A percentile compares a stretch with the other conserved stretches of the same genome.
These are phyloP conservation scores for Sparidentex hasta DNA, from an alignment of 2,797 vertebrate species.

Conservation along the genomic window DNA sequence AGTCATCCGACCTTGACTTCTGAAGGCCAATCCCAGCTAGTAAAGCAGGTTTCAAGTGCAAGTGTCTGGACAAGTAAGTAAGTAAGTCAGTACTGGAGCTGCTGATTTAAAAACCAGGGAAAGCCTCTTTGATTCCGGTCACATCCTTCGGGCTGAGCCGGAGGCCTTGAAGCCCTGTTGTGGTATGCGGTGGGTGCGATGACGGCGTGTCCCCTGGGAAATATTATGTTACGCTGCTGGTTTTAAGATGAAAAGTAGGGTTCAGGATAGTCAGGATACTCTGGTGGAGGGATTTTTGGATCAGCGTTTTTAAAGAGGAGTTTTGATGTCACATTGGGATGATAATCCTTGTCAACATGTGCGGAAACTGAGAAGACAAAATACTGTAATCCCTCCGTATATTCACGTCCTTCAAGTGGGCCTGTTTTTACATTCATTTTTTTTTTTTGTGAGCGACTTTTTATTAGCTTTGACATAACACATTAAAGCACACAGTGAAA, in stretches of 20 bases:
- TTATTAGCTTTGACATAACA: not conserved
- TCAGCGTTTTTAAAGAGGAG: constrained; percentile 30
- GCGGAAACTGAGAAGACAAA: constrained; percentile 3
- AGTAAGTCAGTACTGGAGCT: constrained; percentile 37
- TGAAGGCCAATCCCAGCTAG: constrained; percentile 29
- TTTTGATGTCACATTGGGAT: constrained; percentile 42
- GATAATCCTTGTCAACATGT: constrained; percentile 25
- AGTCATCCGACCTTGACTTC: constrained; percentile 32
- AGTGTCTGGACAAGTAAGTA: constrained; percentile 23
- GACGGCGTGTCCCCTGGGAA: constrained; percentile 58
- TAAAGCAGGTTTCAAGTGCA: constrained; percentile 7
- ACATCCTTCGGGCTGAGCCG: constrained; percentile 59
- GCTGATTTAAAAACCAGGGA: constrained; percentile 62
- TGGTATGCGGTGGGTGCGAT: constrained; percentile 64
- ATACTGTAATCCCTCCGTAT: constrained; percentile 1
- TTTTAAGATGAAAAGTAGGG: constrained; percentile 65
- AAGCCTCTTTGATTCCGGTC: constrained; percentile 65
- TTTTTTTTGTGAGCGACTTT: not conserved
- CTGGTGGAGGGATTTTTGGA: constrained; percentile 32
- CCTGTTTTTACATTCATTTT: constrained; percentile 9
- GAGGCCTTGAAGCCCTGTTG: constrained; percentile 44
- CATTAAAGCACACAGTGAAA: not conserved
- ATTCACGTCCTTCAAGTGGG: constrained; percentile 10
- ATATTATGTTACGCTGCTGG: constrained; percentile 74
- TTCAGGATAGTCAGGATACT: constrained; percentile 37